Evolutionary conservation across 2,113 vertebrate genomes (phyloP), one percentile per base, ranked within the genome.

Genomic region (Peromyscus polionotus): DNA sequence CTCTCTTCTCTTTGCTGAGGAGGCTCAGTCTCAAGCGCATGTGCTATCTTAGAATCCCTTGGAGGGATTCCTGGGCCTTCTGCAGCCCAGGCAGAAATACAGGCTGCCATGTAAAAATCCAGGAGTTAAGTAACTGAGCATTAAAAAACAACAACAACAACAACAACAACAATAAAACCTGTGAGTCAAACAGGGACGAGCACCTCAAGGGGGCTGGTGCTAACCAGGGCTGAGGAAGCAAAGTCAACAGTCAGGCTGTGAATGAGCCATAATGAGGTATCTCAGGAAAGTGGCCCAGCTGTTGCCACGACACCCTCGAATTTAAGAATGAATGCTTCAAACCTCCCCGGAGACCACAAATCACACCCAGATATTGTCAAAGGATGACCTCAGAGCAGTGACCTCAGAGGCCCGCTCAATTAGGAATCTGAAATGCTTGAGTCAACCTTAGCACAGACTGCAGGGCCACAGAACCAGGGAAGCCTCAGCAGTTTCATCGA

Each of bases 241-340:
- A 81, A 95, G 84, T 83, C 91, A 76, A 84, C 89, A 77, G 97
- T 1, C 48, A 94, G 57, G 33, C 98, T 98, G 97, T 98, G 98
- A 99, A 99, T 98, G 98, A 98, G 96, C 96, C 94, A 57, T 88
- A 98, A 98, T 89, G 95, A 98, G 97, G 93, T 95, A 97, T 94
- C 96, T 98, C 97, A 95, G 97, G 98, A 97, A 98, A 97, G 94
- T 92, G 48, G 97, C 97, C 97, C 97, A 98, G 98, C 98, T 98
- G 97, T 98, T 97, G 97, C 98, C 98, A 98, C 98, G 97, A 96
- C 97, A 98, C 98, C 98, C 98, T 80, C 95, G 96, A 97, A 98
- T 98, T 98, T 98, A 98, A 97, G 97, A 99, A 98, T 99, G 98
- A 98, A 98, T 97, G 93, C 86, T 84, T 68, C 87, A 19, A 9